A percentile compares a stretch with the other conserved stretches of the same genome.
Conservation (phyloP, 1,140 invertebrate species). For the Drosophila subobscura region DNA sequence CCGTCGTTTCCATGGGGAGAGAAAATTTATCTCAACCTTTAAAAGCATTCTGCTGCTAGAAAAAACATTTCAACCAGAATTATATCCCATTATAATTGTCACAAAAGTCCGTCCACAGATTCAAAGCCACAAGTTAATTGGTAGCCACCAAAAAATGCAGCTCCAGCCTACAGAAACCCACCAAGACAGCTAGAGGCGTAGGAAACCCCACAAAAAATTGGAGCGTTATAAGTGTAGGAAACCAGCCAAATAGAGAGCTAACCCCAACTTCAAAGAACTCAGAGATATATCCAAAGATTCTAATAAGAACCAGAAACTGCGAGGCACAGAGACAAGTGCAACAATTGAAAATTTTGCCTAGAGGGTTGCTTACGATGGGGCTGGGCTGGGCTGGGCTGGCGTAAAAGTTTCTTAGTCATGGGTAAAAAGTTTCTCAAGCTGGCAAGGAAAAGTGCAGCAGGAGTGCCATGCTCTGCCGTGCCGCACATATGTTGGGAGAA, state of each 20-base stretch:
- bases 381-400: slow-evolving; percentile 6
- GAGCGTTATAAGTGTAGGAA: no score
- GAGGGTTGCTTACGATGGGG: neutral
- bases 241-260: no score
- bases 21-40: slow-evolving; percentile 46
- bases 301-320: neutral
- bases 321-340: slow-evolving; percentile 32
- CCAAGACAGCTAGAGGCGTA: neutral
- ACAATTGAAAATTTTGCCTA: slow-evolving; percentile 61
- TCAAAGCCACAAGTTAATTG: slow-evolving; percentile 33
- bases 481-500: slow-evolving; percentile 51
- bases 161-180: no score
- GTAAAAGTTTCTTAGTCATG: slow-evolving; percentile 56
- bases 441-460: slow-evolving; percentile 50
- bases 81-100: slow-evolving; percentile 42
- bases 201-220: no score
- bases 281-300: neutral
- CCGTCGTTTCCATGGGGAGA: slow-evolving; percentile 4
- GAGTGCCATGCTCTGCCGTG: slow-evolving; percentile 19
- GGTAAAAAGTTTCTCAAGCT: slow-evolving; percentile 49
- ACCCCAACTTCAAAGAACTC: no score
- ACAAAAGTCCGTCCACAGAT: slow-evolving; percentile 21
- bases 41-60: slow-evolving; percentile 26
- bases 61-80: slow-evolving; percentile 34
- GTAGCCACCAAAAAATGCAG: neutral